Evolutionary conservation across 2,797 vertebrate genomes (phyloP).

Genomic region (Anguilla obscura): DNA sequence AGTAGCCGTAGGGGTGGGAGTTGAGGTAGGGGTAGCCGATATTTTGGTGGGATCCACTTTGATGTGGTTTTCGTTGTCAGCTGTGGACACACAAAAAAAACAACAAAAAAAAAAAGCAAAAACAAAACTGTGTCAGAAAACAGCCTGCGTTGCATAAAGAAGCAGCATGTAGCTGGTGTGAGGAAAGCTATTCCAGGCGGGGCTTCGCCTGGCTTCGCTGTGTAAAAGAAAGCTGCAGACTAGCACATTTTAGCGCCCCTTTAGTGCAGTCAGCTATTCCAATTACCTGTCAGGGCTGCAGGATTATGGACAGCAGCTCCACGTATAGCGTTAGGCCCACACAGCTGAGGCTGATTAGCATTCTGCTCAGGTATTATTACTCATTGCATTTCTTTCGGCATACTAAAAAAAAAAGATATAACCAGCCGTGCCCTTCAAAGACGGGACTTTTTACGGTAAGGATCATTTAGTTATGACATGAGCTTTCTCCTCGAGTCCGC

Average conservation of each 20-base stretch:
- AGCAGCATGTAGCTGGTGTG: background rate
- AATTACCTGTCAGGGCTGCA: background rate
- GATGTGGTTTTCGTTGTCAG: conserved; percentile 94
- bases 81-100: conserved; percentile 62
- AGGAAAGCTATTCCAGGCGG: background rate
- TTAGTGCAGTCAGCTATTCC: background rate
- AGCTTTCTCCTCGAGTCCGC: background rate
- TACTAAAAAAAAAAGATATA: background rate
- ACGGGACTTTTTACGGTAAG: background rate
- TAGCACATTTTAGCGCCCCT: too few species aligned
- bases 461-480: background rate
- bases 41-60: conserved; percentile 85
- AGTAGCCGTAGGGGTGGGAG: conserved; percentile 51
- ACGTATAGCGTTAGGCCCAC: background rate
- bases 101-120: background rate
- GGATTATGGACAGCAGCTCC: background rate
- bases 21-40: conserved; percentile 77
- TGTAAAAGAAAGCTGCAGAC: background rate
- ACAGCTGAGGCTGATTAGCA: background rate
- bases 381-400: background rate
- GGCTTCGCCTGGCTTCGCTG: background rate
- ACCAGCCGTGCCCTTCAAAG: background rate
- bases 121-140: background rate
- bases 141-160: background rate
- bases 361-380: background rate